Conservation (phyloP, 1,140 invertebrate species). For the Sitodiplosis mosellana region DNA sequence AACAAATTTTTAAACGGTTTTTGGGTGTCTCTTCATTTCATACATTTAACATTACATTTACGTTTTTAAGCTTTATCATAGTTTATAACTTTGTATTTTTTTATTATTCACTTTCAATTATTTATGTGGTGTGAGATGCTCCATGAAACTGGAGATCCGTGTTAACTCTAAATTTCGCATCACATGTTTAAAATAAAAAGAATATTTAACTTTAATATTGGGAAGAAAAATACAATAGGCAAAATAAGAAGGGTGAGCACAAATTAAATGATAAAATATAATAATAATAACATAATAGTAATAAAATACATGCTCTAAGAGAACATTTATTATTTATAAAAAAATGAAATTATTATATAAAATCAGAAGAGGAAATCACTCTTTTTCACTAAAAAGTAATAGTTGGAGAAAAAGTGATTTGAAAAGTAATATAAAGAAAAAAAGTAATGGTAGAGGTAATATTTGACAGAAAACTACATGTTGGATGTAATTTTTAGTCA, state of each 20-base stretch:
- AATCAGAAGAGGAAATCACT: too few species aligned
- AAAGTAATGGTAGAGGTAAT: too few species aligned
- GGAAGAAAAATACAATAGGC: too few species aligned
- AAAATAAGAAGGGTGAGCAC: not conserved
- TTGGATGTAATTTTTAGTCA: too few species aligned
- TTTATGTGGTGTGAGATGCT: conserved; percentile 1
- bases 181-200: conserved; percentile 23
- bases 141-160: conserved; percentile 18
- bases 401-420: too few species aligned
- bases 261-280: not conserved
- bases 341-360: not conserved
- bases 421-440: too few species aligned
- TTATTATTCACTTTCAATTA: not conserved
- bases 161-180: conserved; percentile 28
- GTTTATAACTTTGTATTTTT: not conserved
- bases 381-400: too few species aligned
- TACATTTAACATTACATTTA: not conserved
- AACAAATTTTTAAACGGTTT: too few species aligned
- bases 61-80: conserved; percentile 1
- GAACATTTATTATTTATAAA: not conserved
- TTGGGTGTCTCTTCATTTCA: not conserved
- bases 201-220: not conserved
- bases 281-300: not conserved
- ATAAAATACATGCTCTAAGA: not conserved
- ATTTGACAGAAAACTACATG: too few species aligned